phyloP scores from a whole-genome alignment of 2,113 vertebrate species.

The Oncorhynchus masou region DNA sequence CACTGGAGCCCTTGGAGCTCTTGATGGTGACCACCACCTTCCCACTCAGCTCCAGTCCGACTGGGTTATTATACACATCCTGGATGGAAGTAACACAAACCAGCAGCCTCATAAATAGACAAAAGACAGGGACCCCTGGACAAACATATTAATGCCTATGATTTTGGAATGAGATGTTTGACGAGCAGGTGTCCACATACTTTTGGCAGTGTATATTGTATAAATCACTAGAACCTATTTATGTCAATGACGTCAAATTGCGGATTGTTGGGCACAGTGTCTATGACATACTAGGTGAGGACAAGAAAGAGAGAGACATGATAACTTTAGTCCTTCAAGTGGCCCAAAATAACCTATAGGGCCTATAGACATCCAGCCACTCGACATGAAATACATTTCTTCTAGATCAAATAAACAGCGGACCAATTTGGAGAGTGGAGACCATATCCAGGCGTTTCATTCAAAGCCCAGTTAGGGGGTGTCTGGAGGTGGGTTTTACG shows the following conservation, averaged over 20 bases:
- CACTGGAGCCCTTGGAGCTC: conserved; percentile 43
- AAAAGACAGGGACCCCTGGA: background rate
- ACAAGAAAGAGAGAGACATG: conserved; percentile 1
- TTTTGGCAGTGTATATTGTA: no score
- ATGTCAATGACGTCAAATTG: background rate
- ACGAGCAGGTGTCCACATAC: no score
- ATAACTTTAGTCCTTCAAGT: background rate
- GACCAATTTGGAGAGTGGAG: background rate
- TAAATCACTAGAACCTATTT: background rate
- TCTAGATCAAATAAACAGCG: no score
- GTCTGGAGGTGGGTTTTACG: background rate
- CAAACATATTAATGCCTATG: no score
- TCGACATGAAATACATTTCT: background rate
- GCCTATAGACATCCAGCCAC: no score
- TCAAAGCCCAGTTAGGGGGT: background rate
- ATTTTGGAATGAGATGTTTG: no score
- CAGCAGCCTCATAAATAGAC: background rate
- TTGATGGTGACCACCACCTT: conserved; percentile 76
- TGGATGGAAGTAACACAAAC: conserved; percentile 47
- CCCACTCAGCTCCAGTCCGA: conserved; percentile 78
- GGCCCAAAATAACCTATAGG: no score
- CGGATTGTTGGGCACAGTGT: conserved; percentile 82
- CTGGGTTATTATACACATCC: conserved; percentile 84
- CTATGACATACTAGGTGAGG: conserved; percentile 74
- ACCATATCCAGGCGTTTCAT: background rate